Evolutionary conservation across 2,797 vertebrate genomes (phyloP).

Genomic region (Lepilemur septentrionalis): DNA sequence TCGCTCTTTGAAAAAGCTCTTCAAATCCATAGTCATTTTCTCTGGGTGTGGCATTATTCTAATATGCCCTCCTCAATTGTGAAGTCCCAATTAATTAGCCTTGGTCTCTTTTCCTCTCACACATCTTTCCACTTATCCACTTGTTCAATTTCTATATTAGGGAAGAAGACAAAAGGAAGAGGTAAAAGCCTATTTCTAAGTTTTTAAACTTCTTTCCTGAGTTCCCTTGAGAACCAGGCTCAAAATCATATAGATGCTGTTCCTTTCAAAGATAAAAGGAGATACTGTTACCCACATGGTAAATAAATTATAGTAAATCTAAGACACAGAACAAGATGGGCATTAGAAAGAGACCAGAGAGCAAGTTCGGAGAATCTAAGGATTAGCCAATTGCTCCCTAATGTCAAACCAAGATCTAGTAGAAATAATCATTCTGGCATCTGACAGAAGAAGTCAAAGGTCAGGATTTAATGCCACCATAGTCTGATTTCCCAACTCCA

Average conservation of each 20-base stretch:
- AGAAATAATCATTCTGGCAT: conserved; percentile 84
- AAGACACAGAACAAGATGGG: conserved; percentile 59
- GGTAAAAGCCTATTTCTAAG: background rate
- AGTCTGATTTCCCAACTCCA: conserved; percentile 77
- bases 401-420: conserved; percentile 78
- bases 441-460: conserved; percentile 82
- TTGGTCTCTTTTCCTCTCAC: background rate
- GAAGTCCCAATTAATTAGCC: background rate
- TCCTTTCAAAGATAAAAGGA: conserved; percentile 68
- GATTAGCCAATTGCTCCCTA: conserved; percentile 81
- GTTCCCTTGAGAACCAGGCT: conserved; percentile 17
- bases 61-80: background rate
- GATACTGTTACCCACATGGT: conserved; percentile 59
- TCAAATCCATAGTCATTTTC: background rate
- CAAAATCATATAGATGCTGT: background rate
- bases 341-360: conserved; percentile 66
- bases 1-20: background rate
- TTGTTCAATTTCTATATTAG: conserved; percentile 9
- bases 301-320: conserved; percentile 76
- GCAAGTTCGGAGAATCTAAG: conserved; percentile 72
- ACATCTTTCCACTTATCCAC: background rate
- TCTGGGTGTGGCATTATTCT: background rate
- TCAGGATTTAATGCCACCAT: conserved; percentile 66
- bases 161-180: background rate
- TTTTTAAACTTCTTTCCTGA: background rate